Percentiles rank a stretch among this genome's conserved stretches.
Conservation (phyloP, 2,888 invertebrate species). For the Prosopocoilus inquinatus region DNA sequence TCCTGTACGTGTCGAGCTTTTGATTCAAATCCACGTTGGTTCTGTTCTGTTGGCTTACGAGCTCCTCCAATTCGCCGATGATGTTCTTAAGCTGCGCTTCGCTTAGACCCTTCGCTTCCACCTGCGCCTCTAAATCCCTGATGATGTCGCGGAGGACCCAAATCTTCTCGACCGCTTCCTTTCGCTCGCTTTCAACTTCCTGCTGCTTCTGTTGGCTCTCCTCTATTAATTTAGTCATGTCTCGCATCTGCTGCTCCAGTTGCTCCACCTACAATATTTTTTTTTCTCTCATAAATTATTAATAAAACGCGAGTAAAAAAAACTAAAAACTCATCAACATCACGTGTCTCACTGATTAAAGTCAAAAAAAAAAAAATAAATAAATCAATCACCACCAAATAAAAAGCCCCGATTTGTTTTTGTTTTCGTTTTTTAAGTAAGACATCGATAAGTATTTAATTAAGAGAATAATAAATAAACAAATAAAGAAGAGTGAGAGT, state of each 20-base stretch:
- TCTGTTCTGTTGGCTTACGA: constrained; percentile 44
- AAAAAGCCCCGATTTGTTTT: no score
- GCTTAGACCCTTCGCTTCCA: constrained; percentile 64
- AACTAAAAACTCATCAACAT: neutral
- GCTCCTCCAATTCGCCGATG: constrained; percentile 49
- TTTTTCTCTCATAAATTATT: neutral
- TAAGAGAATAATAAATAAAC: no score
- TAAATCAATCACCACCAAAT: no score
- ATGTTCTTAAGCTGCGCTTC: constrained; percentile 64
- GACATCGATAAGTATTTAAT: no score
- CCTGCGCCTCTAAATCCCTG: constrained; percentile 70
- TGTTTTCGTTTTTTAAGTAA: no score
- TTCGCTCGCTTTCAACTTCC: constrained; percentile 68
- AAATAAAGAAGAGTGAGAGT: no score
- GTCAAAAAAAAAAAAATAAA: no score
- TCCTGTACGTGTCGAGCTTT: constrained; percentile 56
- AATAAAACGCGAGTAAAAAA: neutral
- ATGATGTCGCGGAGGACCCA: constrained; percentile 74
- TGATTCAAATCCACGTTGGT: constrained; percentile 55
- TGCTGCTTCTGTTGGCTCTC: constrained; percentile 63
- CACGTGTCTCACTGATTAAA: no score
- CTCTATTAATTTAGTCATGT: constrained; percentile 62
- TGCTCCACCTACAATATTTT: constrained; percentile 69
- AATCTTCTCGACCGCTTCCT: constrained; percentile 75
- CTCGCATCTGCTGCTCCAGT: constrained; percentile 72